Evolutionary conservation across 1,140 invertebrate genomes (phyloP).

Genomic region (Ditylenchus dipsaci): DNA sequence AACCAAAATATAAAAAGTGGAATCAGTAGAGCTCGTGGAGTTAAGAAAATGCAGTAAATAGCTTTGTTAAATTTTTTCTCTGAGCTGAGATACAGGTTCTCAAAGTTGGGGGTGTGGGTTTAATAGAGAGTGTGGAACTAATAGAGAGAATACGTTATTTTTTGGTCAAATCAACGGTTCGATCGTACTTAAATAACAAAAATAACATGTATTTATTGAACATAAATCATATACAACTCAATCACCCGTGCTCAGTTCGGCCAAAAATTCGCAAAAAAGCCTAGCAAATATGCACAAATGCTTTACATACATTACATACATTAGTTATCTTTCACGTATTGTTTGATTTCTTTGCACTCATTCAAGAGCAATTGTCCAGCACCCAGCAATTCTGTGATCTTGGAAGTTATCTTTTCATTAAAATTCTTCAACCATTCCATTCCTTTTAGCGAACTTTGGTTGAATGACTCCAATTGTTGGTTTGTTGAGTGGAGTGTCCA

Average conservation of each 20-base stretch:
- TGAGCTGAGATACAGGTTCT: too few relatives aligned
- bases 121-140: too few relatives aligned
- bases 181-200: neutral
- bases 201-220: neutral
- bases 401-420: conserved; percentile 18
- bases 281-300: neutral
- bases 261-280: neutral
- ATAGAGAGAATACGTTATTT: too few relatives aligned
- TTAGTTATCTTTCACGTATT: too few relatives aligned
- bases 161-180: too few relatives aligned
- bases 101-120: too few relatives aligned
- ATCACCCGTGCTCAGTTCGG: too few relatives aligned
- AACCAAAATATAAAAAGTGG: too few relatives aligned
- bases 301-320: too few relatives aligned
- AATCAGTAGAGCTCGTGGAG: too few relatives aligned
- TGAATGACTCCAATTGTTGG: neutral
- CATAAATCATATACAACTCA: neutral
- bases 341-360: conserved; percentile 21
- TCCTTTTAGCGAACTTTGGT: neutral
- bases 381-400: conserved; percentile 27
- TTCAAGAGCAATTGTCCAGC: conserved; percentile 27
- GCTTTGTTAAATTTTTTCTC: too few relatives aligned
- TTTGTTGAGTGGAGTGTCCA: conserved; percentile 1
- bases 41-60: too few relatives aligned
- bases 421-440: conserved; percentile 10